Evolutionary conservation across 1,140 invertebrate species (phyloP).

Genomic region (Mizuhopecten yessoensis): DNA sequence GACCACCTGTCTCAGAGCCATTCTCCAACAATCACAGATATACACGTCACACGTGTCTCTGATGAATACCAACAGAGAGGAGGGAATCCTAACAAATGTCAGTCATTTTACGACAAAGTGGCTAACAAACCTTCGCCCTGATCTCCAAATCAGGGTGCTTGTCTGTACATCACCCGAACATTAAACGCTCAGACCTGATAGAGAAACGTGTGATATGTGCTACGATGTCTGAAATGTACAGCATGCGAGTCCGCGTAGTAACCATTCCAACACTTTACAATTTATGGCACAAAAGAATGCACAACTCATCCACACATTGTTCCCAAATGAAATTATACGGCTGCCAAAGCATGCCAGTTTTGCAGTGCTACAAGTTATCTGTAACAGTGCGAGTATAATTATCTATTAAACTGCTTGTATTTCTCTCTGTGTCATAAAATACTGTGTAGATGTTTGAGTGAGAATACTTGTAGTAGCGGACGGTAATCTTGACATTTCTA

Average conservation of each 20-base stretch:
- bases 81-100: background rate
- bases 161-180: background rate
- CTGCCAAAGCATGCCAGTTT: background rate
- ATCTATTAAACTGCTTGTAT: background rate
- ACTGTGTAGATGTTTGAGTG: background rate
- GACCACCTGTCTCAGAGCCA: no score
- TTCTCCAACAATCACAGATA: no score
- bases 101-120: background rate
- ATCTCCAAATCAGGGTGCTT: background rate
- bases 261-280: background rate
- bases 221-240: background rate
- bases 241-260: background rate
- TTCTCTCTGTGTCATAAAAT: background rate
- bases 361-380: background rate
- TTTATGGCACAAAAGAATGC: background rate
- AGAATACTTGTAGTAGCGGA: background rate
- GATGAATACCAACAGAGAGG: background rate
- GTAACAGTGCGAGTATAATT: background rate
- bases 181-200: background rate
- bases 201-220: background rate
- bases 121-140: background rate
- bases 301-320: conserved; percentile 22
- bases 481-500: background rate
- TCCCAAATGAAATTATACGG: background rate
- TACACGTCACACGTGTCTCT: background rate